Base-by-base conservation (phyloP, 2,888 invertebrate species). In the Hemistola chrysoprasaria region DNA sequence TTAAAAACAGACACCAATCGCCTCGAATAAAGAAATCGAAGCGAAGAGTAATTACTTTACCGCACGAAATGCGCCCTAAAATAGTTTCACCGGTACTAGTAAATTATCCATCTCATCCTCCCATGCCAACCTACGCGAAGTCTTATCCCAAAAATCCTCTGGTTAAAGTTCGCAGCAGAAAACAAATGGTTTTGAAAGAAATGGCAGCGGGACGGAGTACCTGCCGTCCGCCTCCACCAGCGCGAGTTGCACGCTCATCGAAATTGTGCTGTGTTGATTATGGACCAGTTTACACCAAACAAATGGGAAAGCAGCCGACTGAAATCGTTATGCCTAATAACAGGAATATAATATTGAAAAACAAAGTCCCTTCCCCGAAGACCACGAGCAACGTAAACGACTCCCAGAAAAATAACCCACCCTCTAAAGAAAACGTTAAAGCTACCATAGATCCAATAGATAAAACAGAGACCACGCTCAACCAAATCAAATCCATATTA, bases 401-500 rank as follows among this genome's bases (percentile, higher is more conserved):
- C 47, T 74, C 72, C 40, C 73, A 77, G 55, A 77, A 77, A 6
- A 48, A 62, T 8, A 6, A 23, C 4, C n/a, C 22, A 5, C 20
- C 20, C 4, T 7, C 11, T 11, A 22, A 26, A 8, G 50, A 48
- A 3, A 53, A 49, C 16, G 16, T 22, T 11, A 22, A 26, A 8
- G 50, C 47, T 2, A 53, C 50, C 16, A 20, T 22, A 6, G 8
- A 8, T 11, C 8, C 25, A 9, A 66, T 72, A 8, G 65, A 62
- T 26, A 82, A 75, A 63, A 80, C 83, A 8, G 78, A 80, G 49
- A 58, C 56, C 8, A 78, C 80, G 4, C 59, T 87, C 9, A 72
- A 77, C 49, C 79, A 86, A 62, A 86, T 86, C 31, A 86, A 85
- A 55, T 65, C 32, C 47, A 83, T 86, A 40, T 56, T 87, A 22